Evolutionary conservation across 2,797 vertebrate species (phyloP).

Genomic region (Oryzias sinensis): DNA sequence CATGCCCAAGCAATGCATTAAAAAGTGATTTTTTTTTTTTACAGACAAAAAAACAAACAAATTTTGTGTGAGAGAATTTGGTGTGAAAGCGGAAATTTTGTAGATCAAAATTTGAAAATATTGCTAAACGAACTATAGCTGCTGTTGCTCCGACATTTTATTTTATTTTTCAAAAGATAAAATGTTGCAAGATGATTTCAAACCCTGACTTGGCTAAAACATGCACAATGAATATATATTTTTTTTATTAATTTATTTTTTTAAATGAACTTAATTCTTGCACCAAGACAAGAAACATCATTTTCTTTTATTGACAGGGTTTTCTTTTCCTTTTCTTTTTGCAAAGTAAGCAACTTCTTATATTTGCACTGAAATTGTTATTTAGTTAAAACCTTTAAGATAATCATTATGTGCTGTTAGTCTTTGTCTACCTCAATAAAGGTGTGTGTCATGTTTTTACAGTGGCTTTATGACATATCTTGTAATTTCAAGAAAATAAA

Average conservation of each 20-base stretch:
- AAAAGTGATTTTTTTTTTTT: background rate
- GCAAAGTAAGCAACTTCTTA: background rate
- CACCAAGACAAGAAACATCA: too few relatives aligned
- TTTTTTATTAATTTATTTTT: too few relatives aligned
- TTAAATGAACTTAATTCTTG: too few relatives aligned
- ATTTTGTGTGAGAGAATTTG: too few relatives aligned
- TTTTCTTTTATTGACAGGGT: background rate
- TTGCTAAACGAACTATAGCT: too few relatives aligned
- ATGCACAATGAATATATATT: too few relatives aligned
- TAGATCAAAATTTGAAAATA: too few relatives aligned
- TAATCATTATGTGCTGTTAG: background rate
- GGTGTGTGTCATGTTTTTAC: background rate
- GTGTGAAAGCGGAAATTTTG: too few relatives aligned
- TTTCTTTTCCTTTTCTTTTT: background rate
- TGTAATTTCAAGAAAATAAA: conserved; percentile 17
- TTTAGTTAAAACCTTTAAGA: background rate
- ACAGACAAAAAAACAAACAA: too few relatives aligned
- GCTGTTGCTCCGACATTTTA: background rate
- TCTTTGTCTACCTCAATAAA: conserved; percentile 18
- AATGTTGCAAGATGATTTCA: background rate
- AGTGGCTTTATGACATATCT: conserved; percentile 7
- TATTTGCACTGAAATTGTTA: background rate
- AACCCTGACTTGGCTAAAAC: too few relatives aligned
- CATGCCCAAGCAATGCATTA: too few relatives aligned
- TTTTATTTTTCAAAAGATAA: background rate